Evolutionary conservation across 1,140 invertebrate genomes (phyloP).

Genomic region (Drosophila kurseongensis): DNA sequence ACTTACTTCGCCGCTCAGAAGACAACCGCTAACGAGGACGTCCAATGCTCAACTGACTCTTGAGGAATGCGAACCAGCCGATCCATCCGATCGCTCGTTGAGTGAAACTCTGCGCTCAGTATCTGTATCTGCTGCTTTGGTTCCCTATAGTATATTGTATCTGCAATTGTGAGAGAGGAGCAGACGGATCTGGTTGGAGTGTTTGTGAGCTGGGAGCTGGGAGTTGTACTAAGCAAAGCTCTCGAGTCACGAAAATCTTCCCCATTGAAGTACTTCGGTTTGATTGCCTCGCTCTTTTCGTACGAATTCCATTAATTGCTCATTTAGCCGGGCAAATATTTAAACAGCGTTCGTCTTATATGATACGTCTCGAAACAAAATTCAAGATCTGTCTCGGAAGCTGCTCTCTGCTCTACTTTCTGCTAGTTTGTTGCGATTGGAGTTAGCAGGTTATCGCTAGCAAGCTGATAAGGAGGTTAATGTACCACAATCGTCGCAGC

Average conservation of each 20-base stretch:
- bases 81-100: constrained; percentile 49
- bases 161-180: constrained; percentile 8
- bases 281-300: constrained; percentile 4
- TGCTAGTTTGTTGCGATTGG: constrained; percentile 52
- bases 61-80: constrained; percentile 52
- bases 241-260: constrained; percentile 7
- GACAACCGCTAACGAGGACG: constrained; percentile 83
- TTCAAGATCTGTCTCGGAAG: constrained; percentile 38
- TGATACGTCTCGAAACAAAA: neutral
- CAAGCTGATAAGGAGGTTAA: constrained; percentile 67
- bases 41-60: constrained; percentile 77
- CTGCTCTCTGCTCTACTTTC: constrained; percentile 62
- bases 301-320: constrained; percentile 26
- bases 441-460: constrained; percentile 69
- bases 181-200: constrained; percentile 22
- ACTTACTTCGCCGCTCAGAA: constrained; percentile 76
- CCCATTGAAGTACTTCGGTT: neutral
- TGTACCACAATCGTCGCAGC: constrained; percentile 44
- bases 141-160: neutral
- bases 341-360: constrained; percentile 5
- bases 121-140: constrained; percentile 29
- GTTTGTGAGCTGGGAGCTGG: constrained; percentile 5
- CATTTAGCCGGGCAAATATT: constrained; percentile 26
- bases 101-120: constrained; percentile 58
- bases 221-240: constrained; percentile 17